Base-by-base conservation (phyloP, 1,140 invertebrate species). In the Zaprionus taronus region DNA sequence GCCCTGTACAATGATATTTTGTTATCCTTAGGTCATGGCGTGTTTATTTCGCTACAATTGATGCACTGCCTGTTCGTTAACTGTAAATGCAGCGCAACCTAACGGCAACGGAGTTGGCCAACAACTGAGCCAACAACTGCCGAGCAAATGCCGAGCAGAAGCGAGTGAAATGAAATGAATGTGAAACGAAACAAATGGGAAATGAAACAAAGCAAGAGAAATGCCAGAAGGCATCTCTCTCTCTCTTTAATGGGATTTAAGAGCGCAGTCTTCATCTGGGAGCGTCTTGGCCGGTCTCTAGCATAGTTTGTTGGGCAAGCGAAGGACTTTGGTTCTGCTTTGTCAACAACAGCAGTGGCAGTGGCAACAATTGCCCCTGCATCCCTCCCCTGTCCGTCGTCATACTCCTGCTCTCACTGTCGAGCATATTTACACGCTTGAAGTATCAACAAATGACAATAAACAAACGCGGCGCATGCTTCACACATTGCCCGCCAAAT, bases 201-300 rank as follows among this genome's bases (percentile, higher is more conserved):
- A 75, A 56, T 69, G 56, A 58, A 70, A 51, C 70, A 36, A 58
- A 66, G 66, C 58, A 56, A 76, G 53, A 41, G 38, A 22, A 7
- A n/a, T 5, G 1, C 7, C 47, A 2, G 12, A 2, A 24, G 20
- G 1, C 11, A 1, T 28, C 28, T 31, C 28, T 31, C 9, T 11
- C 31, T 11, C 83, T 86, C 80, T 86, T 86, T 11, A 9, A 5
- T 0, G 9, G 14, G 61, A 14, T 0, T 17, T 44, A 86, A 85
- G 83, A 85, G 83, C 34, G 15, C 5, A 12, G 14, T 22, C 22
- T 22, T 2, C 1, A 22, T 22, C 22, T 22, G 0, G 47, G 1
- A 41, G 4, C 47, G 11, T 51, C 47, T 51, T 51, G 41, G n/a
- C 41, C 6, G 15, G 15, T n/a, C 41, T 44, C 41, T 44, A 20